These are phyloP conservation scores for Philonicus albiceps DNA, from an alignment of 2,888 invertebrate species.

Conservation along the genomic window DNA sequence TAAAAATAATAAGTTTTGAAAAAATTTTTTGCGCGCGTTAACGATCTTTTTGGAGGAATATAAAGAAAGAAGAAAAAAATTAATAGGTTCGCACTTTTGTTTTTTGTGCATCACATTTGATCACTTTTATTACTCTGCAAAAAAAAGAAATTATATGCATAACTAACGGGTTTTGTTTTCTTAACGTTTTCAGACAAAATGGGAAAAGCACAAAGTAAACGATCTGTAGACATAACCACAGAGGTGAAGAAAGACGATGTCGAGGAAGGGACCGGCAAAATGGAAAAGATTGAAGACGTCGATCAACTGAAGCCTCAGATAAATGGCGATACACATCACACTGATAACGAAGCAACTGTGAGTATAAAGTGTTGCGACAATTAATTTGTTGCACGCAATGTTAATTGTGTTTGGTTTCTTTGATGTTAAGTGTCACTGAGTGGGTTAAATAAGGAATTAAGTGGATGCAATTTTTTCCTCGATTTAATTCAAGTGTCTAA, in stretches of 20 bases:
- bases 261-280: constrained; percentile 72
- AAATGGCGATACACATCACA: constrained; percentile 75
- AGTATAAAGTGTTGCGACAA: constrained; percentile 53
- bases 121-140: background rate
- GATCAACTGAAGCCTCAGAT: constrained; percentile 78
- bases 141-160: background rate
- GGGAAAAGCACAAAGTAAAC: constrained; percentile 88
- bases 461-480: background rate
- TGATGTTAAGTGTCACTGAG: background rate
- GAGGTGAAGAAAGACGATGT: constrained; percentile 68
- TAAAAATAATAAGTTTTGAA: background rate
- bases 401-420: background rate
- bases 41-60: background rate
- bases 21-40: background rate
- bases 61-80: background rate
- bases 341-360: constrained; percentile 69
- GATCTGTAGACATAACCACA: constrained; percentile 86
- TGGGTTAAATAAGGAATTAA: background rate
- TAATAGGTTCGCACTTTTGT: background rate
- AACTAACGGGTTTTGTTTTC: background rate
- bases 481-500: too few relatives aligned
- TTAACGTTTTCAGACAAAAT: constrained; percentile 64
- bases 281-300: constrained; percentile 79
- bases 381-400: background rate
- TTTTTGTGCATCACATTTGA: background rate